Percentiles rank a stretch among this genome's conserved stretches.
These are phyloP conservation scores for Sorex maritimensis DNA, from an alignment of 2,797 vertebrate species.

Conservation along the genomic window DNA sequence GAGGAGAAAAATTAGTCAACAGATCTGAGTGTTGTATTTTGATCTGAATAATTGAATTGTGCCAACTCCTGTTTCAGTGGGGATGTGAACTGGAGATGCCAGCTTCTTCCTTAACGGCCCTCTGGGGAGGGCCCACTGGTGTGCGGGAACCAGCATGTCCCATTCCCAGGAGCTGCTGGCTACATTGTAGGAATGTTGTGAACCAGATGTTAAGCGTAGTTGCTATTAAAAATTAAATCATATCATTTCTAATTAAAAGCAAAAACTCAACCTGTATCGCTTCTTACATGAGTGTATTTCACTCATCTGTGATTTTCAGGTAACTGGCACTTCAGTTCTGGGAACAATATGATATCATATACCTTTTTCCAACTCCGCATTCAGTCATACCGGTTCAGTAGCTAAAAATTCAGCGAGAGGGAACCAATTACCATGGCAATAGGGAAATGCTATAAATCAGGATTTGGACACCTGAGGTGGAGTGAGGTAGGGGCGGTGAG, in stretches of 20 bases:
- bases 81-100: background rate
- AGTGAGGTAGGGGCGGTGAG: too few relatives aligned
- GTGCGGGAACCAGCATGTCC: background rate
- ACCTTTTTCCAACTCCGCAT: background rate
- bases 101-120: background rate
- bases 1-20: background rate
- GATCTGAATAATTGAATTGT: background rate
- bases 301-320: background rate
- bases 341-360: too few relatives aligned
- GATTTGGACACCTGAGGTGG: background rate
- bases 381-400: background rate
- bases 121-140: background rate
- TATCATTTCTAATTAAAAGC: background rate
- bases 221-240: slow-evolving; percentile 44
- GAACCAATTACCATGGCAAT: background rate
- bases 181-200: background rate
- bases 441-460: background rate
- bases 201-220: background rate
- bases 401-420: background rate
- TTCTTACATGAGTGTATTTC: slow-evolving; percentile 48
- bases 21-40: background rate
- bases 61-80: background rate
- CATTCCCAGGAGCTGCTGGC: background rate
- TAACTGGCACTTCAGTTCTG: too few relatives aligned
- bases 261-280: slow-evolving; percentile 31